phyloP scores from a whole-genome alignment of 1,140 invertebrate genomes.

The Caerostris extrusa region DNA sequence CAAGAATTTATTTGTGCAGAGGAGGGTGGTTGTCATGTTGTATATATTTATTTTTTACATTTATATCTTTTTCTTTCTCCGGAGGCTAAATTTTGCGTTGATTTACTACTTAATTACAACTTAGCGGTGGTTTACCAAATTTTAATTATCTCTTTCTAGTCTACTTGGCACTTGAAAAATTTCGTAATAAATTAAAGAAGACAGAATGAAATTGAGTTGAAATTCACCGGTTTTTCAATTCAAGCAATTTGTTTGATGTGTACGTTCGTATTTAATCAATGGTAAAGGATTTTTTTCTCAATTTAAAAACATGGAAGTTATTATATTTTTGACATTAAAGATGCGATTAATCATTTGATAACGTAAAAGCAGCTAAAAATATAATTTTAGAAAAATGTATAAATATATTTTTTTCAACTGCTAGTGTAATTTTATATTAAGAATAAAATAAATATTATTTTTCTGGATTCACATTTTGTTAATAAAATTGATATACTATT shows the following conservation, averaged over 20 bases:
- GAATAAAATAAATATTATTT: too few relatives aligned
- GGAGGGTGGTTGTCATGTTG: neutral
- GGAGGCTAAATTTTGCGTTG: constrained; percentile 14
- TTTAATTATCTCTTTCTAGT: constrained; percentile 21
- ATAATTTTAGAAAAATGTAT: neutral
- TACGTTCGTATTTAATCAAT: neutral
- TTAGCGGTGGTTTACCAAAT: constrained; percentile 29
- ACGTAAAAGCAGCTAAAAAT: too few relatives aligned
- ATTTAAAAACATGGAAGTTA: neutral
- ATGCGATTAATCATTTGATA: too few relatives aligned
- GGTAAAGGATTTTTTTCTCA: neutral
- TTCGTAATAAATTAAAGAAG: neutral
- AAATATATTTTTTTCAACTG: neutral
- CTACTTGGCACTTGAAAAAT: constrained; percentile 5
- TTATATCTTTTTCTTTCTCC: neutral
- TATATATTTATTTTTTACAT: constrained; percentile 6
- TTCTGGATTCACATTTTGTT: neutral
- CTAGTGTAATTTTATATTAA: neutral
- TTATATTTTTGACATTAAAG: neutral
- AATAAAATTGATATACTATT: neutral
- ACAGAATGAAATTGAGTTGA: neutral
- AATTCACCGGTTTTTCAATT: neutral
- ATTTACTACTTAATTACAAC: constrained; percentile 62
- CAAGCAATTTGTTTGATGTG: neutral
- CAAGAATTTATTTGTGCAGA: constrained; percentile 1